These are phyloP conservation scores for Proteles cristata DNA, from an alignment of 2,113 vertebrate genomes.

Conservation along the genomic window DNA sequence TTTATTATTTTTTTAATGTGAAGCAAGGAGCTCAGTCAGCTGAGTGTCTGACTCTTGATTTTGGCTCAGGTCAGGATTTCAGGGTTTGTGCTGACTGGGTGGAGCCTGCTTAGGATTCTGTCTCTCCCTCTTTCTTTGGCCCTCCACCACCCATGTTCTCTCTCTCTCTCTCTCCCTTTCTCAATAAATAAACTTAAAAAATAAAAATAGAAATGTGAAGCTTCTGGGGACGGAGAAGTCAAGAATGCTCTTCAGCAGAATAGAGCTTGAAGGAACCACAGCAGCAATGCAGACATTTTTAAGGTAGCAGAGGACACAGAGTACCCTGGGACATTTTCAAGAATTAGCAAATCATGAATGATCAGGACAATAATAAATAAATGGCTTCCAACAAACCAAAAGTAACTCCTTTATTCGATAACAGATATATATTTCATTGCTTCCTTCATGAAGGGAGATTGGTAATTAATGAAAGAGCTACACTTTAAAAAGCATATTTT, in stretches of 20 bases:
- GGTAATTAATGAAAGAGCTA: not conserved
- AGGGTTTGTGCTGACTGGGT: too few species aligned
- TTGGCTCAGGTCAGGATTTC: too few species aligned
- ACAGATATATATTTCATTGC: not conserved
- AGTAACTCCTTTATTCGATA: not conserved
- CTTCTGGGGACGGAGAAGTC: not conserved
- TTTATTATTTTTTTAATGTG: not conserved
- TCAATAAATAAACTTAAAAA: too few species aligned
- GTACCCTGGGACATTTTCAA: not conserved
- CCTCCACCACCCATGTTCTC: too few species aligned
- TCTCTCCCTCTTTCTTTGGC: too few species aligned
- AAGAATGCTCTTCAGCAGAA: not conserved
- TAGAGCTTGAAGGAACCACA: not conserved
- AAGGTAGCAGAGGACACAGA: not conserved
- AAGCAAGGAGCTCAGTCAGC: not conserved
- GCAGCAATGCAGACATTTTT: too few species aligned
- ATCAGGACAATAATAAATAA: not conserved
- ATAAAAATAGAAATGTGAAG: not conserved
- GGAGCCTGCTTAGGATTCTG: too few species aligned
- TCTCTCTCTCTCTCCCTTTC: too few species aligned
- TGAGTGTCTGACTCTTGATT: too few species aligned
- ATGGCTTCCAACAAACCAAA: not conserved
- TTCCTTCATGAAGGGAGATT: not conserved
- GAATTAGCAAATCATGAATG: not conserved
- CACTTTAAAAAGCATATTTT: not conserved